A percentile compares a stretch with the other conserved stretches of the same genome.
These are phyloP conservation scores for Caenorhabditis doughertyi DNA, from an alignment of 2,888 invertebrate species.

Conservation along the genomic window DNA sequence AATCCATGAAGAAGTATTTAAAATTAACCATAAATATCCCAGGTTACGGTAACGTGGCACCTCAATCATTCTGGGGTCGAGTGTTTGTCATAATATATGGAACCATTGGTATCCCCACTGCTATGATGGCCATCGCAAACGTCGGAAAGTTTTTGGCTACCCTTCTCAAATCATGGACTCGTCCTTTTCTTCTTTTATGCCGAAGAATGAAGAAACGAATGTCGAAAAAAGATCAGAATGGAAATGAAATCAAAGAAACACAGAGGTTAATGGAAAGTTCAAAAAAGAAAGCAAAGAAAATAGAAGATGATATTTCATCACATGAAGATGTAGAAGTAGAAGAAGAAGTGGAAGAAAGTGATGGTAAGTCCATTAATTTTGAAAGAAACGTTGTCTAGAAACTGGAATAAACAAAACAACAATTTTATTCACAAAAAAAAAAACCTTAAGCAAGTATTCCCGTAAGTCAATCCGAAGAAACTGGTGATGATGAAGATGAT, in stretches of 20 bases:
- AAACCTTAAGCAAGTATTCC: slow-evolving; percentile 7
- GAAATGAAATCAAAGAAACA: slow-evolving; percentile 67
- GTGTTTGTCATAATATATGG: slow-evolving; percentile 81
- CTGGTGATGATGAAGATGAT: slow-evolving; percentile 41
- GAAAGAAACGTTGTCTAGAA: neutral
- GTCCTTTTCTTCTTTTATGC: slow-evolving; percentile 70
- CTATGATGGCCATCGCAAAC: slow-evolving; percentile 81
- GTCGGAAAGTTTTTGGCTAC: slow-evolving; percentile 80
- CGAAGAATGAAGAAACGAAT: slow-evolving; percentile 37
- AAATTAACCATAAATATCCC: slow-evolving; percentile 1
- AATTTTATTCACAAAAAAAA: neutral
- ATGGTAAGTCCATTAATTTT: slow-evolving; percentile 45
- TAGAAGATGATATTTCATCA: slow-evolving; percentile 50
- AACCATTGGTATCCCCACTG: slow-evolving; percentile 79
- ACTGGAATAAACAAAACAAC: neutral
- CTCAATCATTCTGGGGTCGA: slow-evolving; percentile 75
- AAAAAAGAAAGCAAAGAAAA: slow-evolving; percentile 61
- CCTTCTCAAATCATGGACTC: slow-evolving; percentile 74
- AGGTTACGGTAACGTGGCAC: slow-evolving; percentile 82
- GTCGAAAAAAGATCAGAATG: slow-evolving; percentile 45
- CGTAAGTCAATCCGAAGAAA: neutral
- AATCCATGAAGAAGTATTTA: neutral
- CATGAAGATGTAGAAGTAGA: slow-evolving; percentile 57
- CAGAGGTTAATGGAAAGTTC: slow-evolving; percentile 72
- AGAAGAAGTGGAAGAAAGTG: slow-evolving; percentile 64